Percentiles rank a stretch among this genome's conserved stretches.
phyloP scores from a whole-genome alignment of 2,888 invertebrate species.

The Tenthredo scrophulariae region DNA sequence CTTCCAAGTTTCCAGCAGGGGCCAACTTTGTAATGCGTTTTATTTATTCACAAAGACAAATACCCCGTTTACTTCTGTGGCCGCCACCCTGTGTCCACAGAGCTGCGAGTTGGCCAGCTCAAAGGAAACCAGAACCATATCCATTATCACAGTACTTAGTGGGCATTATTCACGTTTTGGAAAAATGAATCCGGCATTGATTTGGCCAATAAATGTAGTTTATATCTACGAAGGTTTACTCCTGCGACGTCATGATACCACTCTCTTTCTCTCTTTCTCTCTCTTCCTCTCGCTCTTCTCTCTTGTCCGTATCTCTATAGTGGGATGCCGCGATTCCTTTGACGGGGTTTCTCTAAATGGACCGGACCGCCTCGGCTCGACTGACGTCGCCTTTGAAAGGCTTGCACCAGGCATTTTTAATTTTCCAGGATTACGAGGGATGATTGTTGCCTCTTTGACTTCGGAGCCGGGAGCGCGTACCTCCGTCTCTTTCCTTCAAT shows the following conservation, averaged over 20 bases:
- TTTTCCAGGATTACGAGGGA: conserved; percentile 74
- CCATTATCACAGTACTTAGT: not conserved
- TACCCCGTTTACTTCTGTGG: conserved; percentile 70
- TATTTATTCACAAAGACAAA: conserved; percentile 78
- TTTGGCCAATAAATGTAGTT: not conserved
- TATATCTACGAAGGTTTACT: not conserved
- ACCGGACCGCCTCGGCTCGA: conserved; percentile 59
- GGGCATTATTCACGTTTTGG: not conserved
- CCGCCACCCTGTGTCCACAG: not conserved
- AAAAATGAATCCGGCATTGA: not conserved
- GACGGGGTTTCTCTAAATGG: conserved; percentile 78
- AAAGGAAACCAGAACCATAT: not conserved
- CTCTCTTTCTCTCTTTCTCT: not conserved
- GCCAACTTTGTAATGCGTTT: conserved; percentile 72
- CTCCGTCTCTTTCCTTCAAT: conserved; percentile 27
- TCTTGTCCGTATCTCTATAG: conserved; percentile 55
- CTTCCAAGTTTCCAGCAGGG: not conserved
- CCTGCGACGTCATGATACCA: not conserved
- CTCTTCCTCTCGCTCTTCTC: not conserved
- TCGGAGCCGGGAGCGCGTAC: conserved; percentile 26
- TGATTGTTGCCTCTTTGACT: conserved; percentile 54
- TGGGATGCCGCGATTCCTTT: conserved; percentile 73
- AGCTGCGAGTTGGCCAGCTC: conserved; percentile 13
- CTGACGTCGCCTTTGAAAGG: conserved; percentile 60
- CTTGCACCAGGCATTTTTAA: conserved; percentile 73